These are phyloP conservation scores for Epinotia ramella DNA, from an alignment of 2,888 invertebrate genomes.

Conservation along the genomic window DNA sequence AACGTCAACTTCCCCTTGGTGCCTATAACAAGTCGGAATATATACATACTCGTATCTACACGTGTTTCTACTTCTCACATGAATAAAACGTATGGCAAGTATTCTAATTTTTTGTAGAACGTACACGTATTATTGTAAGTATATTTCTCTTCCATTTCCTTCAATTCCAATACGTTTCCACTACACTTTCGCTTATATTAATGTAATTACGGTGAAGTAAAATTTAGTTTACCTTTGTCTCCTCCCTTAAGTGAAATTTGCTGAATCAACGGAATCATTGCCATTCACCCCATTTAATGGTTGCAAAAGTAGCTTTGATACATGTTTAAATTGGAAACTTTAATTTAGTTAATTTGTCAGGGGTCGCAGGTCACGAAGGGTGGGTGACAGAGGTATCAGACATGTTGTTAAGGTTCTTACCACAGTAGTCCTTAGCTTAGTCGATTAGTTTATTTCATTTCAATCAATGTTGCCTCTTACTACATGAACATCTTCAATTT, in stretches of 20 bases:
- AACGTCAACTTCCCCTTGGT: slow-evolving; percentile 17
- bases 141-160: no score
- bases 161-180: background rate
- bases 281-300: background rate
- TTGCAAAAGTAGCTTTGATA: slow-evolving; percentile 33
- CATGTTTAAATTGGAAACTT: slow-evolving; percentile 47
- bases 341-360: slow-evolving; percentile 50
- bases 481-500: background rate
- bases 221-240: background rate
- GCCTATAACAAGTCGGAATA: slow-evolving; percentile 23
- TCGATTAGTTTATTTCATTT: background rate
- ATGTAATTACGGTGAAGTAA: slow-evolving; percentile 11
- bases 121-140: no score
- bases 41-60: background rate
- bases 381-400: slow-evolving; percentile 55
- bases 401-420: slow-evolving; percentile 56
- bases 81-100: background rate
- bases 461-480: background rate
- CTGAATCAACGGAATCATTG: slow-evolving; percentile 14
- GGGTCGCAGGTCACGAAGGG: slow-evolving; percentile 54
- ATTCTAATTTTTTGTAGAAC: no score
- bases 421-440: slow-evolving; percentile 5
- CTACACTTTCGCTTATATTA: slow-evolving; percentile 11
- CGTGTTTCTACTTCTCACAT: background rate
- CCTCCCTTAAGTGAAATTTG: background rate